A percentile compares a stretch with the other conserved stretches of the same genome.
Conservation (phyloP, 1,140 invertebrate species). For the Polyergus mexicanus region DNA sequence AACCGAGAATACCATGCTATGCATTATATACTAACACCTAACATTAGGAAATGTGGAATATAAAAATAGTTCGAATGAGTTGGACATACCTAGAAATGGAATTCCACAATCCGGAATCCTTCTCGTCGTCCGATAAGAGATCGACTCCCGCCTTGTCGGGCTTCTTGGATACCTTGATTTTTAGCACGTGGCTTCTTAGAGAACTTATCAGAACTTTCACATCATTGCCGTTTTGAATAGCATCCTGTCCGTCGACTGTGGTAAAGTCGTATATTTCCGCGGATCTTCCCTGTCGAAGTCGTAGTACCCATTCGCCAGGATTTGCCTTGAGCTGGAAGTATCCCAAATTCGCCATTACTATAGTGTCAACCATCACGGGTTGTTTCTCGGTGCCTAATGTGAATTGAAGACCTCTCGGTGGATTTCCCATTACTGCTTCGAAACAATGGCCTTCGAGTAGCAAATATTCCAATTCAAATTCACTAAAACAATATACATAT, state of each 20-base stretch:
- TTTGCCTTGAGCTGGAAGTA: constrained; percentile 99
- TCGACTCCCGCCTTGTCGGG: constrained; percentile 94
- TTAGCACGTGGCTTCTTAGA: constrained; percentile 96
- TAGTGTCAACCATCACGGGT: constrained; percentile 96
- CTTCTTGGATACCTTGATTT: constrained; percentile 96
- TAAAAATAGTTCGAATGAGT: background rate
- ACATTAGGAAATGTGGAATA: constrained; percentile 5
- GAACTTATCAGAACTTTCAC: constrained; percentile 96
- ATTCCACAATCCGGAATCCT: constrained; percentile 94
- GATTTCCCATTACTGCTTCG: constrained; percentile 96
- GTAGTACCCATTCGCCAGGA: constrained; percentile 97
- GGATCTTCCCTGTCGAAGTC: constrained; percentile 95
- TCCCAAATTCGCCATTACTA: constrained; percentile 99
- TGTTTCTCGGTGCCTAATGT: constrained; percentile 94
- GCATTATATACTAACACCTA: constrained; percentile 45
- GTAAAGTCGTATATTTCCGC: constrained; percentile 97
- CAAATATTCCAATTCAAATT: constrained; percentile 92
- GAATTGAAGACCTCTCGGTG: constrained; percentile 98
- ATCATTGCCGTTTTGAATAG: constrained; percentile 88
- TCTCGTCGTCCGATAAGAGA: constrained; percentile 93
- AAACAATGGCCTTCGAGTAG: constrained; percentile 97
- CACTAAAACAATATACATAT: constrained; percentile 85
- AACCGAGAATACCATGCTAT: constrained; percentile 48
- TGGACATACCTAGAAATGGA: constrained; percentile 94
- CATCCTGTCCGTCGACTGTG: constrained; percentile 87